Evolutionary conservation across 2,888 invertebrate species (phyloP), one percentile per base, ranked within the genome.

Genomic region (Achlya flavicornis): DNA sequence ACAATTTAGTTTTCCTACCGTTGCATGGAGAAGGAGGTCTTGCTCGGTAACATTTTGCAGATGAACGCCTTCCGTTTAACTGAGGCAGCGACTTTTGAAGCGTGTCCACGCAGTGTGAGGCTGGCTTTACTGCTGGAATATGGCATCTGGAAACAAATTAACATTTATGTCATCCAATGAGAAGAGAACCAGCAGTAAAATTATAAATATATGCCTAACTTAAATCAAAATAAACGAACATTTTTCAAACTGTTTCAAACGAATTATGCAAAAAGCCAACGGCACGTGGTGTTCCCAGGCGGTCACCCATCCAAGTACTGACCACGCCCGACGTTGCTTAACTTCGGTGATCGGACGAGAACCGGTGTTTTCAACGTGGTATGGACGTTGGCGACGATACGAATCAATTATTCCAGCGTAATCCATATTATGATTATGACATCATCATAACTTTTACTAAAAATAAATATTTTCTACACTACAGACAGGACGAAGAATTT

Each of bases 231-330:
- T 26, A 26, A 26, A 26, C 26, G 26, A 26, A 26, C 1, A 1
- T 26, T 26, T 26, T 26, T 26, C 26, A 26, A 26, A 26, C 26
- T 26, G 26, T 26, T 26, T 26, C 26, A 26, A 26, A 26, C 2
- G 26, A 26, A 26, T 26, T n/a, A n/a, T 26, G 60, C 33, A 38
- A 19, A 74, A 46, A 46, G 46, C 46, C 85, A 87, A 88, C 86
- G 78, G 79, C 86, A 89, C 87, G 87, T 77, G 85, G 88, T 89
- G 88, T 89, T 89, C 88, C 89, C 89, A 89, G 86, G 89, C 88
- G 89, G 90, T 91, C 91, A 90, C 90, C 90, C 90, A 91, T 90
- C 90, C 88, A 91, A 91, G 91, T 91, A 91, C 90, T 91, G 87
- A 91, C 87, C 87, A 80, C 90, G 90, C 89, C 91, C 90, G 88